Conservation (phyloP, 2,888 invertebrate genomes). For the Elmis aenea region DNA sequence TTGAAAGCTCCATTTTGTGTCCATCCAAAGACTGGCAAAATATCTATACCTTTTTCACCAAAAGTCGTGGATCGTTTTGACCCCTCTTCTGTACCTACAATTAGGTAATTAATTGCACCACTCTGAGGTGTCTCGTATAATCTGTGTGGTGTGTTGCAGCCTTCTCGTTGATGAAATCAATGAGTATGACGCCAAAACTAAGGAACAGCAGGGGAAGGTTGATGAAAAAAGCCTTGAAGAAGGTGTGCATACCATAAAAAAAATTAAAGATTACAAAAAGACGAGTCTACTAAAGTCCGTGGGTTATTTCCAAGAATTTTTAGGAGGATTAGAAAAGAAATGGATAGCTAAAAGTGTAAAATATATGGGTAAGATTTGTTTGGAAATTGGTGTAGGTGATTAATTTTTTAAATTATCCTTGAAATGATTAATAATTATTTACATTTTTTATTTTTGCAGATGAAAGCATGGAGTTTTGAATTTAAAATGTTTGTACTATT, state of each 20-base stretch:
- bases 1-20: constrained; percentile 97
- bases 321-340: constrained; percentile 62
- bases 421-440: too few relatives aligned
- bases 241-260: constrained; percentile 32
- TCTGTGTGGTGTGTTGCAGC: too few relatives aligned
- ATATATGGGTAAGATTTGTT: too few relatives aligned
- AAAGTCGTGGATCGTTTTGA: constrained; percentile 67
- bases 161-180: constrained; percentile 61
- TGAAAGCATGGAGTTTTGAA: constrained; percentile 5
- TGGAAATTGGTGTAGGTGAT: too few relatives aligned
- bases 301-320: constrained; percentile 67
- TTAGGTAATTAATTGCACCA: constrained; percentile 57
- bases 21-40: constrained; percentile 95
- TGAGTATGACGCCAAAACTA: constrained; percentile 57
- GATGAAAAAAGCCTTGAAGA: constrained; percentile 40
- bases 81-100: constrained; percentile 67
- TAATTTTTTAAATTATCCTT: too few relatives aligned
- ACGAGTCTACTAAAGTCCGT: constrained; percentile 67
- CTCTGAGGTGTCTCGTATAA: too few relatives aligned
- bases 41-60: constrained; percentile 82
- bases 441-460: constrained; percentile 5
- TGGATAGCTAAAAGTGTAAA: too few relatives aligned
- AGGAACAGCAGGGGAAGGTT: constrained; percentile 43
- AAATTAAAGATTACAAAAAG: constrained; percentile 67
- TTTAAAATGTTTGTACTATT: too few relatives aligned